phyloP scores from a whole-genome alignment of 2,797 vertebrate genomes.

The Petrocephalus schoutedeni region DNA sequence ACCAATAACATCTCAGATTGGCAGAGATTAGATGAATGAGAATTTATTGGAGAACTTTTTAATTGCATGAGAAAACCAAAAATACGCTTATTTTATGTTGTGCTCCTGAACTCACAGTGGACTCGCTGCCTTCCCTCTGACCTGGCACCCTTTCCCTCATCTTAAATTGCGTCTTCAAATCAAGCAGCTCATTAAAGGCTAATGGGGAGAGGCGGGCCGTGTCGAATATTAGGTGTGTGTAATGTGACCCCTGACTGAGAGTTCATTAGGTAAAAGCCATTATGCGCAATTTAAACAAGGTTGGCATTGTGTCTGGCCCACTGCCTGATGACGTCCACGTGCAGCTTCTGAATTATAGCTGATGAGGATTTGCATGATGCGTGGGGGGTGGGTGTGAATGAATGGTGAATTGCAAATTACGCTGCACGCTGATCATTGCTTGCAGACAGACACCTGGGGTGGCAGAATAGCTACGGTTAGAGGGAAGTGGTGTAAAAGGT shows the following conservation, averaged over 20 bases:
- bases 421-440: background rate
- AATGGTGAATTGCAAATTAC: background rate
- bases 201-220: conserved; percentile 48
- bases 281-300: conserved; percentile 19
- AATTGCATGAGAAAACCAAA: background rate
- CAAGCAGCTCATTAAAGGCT: conserved; percentile 48
- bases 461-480: background rate
- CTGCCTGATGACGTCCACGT: background rate
- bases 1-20: background rate
- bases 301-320: background rate
- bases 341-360: background rate
- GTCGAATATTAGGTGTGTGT: conserved; percentile 36
- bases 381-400: background rate
- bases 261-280: conserved; percentile 19
- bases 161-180: conserved; percentile 21
- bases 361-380: background rate
- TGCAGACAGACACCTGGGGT: conserved; percentile 7
- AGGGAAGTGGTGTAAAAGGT: background rate
- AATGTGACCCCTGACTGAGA: conserved; percentile 10
- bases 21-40: background rate
- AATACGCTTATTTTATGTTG: background rate
- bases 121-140: background rate
- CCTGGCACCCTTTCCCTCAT: background rate
- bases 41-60: background rate
- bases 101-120: background rate